Conservation (phyloP, 2,113 vertebrate species). For the Nymphicus hollandicus region DNA sequence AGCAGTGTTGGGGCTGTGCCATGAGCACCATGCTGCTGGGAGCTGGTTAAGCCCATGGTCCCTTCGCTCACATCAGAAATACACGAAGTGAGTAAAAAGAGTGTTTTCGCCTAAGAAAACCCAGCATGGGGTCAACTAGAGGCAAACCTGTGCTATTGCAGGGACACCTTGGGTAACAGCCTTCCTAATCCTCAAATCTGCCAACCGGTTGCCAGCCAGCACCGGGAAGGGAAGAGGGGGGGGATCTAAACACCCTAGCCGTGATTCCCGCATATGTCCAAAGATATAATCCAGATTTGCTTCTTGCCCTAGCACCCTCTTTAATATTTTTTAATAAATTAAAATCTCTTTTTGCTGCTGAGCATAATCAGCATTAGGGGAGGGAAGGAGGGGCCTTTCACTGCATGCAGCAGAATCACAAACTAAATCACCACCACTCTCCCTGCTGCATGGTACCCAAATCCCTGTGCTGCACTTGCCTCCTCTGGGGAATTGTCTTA, state of each 20-base stretch:
- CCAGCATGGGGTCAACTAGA: neutral
- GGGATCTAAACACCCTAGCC: neutral
- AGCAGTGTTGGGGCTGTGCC: neutral
- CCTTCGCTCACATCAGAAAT: neutral
- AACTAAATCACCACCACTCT: neutral
- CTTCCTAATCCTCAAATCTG: neutral
- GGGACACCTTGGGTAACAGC: neutral
- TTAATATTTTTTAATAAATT: neutral
- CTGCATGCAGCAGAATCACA: neutral
- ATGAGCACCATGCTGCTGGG: neutral
- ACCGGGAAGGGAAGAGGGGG: no score
- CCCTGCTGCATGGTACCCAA: neutral
- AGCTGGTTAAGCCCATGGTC: neutral
- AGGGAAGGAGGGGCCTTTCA: neutral
- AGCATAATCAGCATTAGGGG: neutral
- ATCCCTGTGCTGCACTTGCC: neutral
- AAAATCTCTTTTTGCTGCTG: constrained; percentile 6
- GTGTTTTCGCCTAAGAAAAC: neutral
- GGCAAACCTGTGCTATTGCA: neutral
- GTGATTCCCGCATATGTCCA: constrained; percentile 39
- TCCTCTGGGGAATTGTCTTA: neutral
- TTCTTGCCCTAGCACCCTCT: neutral
- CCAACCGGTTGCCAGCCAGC: neutral
- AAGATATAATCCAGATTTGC: constrained; percentile 64
- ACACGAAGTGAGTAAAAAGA: neutral